Evolutionary conservation across 2,113 vertebrate species (phyloP).

Genomic region (Tenebrosternarchus preto): DNA sequence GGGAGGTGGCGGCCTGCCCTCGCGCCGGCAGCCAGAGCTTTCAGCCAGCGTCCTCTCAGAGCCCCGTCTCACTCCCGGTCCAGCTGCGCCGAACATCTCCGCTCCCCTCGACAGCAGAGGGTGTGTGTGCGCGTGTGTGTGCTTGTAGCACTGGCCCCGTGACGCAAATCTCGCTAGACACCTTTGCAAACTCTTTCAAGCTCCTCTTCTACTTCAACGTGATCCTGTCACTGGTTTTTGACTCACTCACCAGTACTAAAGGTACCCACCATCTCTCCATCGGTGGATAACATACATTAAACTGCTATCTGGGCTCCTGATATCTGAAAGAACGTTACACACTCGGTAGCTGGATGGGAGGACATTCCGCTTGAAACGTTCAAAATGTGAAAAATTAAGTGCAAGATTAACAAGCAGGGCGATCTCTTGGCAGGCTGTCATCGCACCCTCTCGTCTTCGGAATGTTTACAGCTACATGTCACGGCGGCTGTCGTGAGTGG

Average conservation of each 20-base stretch:
- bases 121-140: neutral
- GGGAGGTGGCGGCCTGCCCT: neutral
- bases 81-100: slow-evolving; percentile 1
- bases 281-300: neutral
- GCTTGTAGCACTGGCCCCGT: neutral
- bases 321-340: slow-evolving; percentile 18
- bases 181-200: too few relatives aligned
- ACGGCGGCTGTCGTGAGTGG: neutral
- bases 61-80: neutral
- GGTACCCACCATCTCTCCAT: too few relatives aligned
- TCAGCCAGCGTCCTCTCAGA: slow-evolving; percentile 27
- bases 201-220: neutral
- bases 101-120: neutral
- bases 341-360: slow-evolving; percentile 27
- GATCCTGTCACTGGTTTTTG: neutral
- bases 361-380: slow-evolving; percentile 11
- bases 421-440: neutral
- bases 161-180: too few relatives aligned
- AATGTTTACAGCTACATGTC: neutral
- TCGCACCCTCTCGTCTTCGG: neutral
- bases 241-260: too few relatives aligned
- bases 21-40: neutral
- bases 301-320: slow-evolving; percentile 1
- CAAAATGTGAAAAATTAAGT: slow-evolving; percentile 16
- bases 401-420: slow-evolving; percentile 7